Conservation (phyloP, 2,113 vertebrate genomes). For the Sebastes schlegelii region DNA sequence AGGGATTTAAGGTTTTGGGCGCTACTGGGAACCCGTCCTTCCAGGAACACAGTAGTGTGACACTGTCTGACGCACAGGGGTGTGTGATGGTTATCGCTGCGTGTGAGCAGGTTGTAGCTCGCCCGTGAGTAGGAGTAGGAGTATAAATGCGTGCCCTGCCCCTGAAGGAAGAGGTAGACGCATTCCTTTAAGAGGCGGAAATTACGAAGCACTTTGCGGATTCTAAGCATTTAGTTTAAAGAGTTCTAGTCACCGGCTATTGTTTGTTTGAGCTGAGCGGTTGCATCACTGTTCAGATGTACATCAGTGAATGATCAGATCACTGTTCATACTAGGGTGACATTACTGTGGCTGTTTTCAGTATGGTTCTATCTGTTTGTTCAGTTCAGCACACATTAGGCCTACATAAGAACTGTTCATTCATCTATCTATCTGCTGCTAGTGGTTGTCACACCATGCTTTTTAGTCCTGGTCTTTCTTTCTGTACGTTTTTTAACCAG, state of each 20-base stretch:
- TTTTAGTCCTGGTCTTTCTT: neutral
- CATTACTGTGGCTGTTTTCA: neutral
- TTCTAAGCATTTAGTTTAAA: neutral
- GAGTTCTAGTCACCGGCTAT: neutral
- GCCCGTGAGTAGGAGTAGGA: slow-evolving; percentile 22
- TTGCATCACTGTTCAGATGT: neutral
- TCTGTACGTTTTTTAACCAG: neutral
- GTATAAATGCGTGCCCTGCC: slow-evolving; percentile 30
- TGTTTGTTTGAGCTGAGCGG: neutral
- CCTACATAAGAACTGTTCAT: neutral
- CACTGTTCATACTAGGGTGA: neutral
- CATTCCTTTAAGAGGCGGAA: slow-evolving; percentile 37
- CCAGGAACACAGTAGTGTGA: slow-evolving; percentile 24
- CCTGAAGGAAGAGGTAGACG: slow-evolving; percentile 23
- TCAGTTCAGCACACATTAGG: neutral
- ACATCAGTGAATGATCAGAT: neutral
- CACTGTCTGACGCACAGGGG: neutral
- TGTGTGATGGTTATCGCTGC: slow-evolving; percentile 46
- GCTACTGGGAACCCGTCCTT: slow-evolving; percentile 51
- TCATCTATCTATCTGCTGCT: neutral
- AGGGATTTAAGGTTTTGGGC: slow-evolving; percentile 12
- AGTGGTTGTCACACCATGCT: neutral
- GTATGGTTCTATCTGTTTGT: neutral
- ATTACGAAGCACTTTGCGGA: neutral
- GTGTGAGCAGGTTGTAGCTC: slow-evolving; percentile 57